Evolutionary conservation across 1,140 invertebrate species (phyloP), one percentile per base, ranked within the genome.

Genomic region (Drosophila grimshawi): DNA sequence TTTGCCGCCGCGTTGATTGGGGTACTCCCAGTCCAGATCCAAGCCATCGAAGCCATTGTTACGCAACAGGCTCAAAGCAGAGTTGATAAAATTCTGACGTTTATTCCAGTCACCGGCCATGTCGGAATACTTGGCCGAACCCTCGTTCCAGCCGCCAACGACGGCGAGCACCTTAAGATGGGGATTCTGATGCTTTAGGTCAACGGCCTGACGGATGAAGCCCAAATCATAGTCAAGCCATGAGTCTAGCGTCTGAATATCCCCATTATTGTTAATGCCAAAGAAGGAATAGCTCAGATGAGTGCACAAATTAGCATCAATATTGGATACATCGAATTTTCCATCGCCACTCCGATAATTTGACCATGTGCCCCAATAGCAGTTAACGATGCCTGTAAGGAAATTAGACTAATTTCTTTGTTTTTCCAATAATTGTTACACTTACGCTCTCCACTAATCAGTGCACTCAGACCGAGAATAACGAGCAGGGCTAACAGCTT

Each of bases 21-120:
- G 96, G 76, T 96, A 97, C 69, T 97, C 96, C 96, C 96, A 97
- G 83, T 97, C 96, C 2, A 97, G 11, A 86, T 97, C 96, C 19
- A 97, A 93, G 1, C 96, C 96, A 90, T 97, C 95, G 68, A 97
- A 97, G 4, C 93, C 93, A 75, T 96, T 93, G 33, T 93, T 93
- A 49, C 92, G 81, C 0, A 95, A 63, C 71, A 95, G 94, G 0
- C 92, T 70, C 1, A 96, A 88, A 0, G 94, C 93, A 51, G 94
- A 95, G 4, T 93, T 69, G 19, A 95, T 94, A 65, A 97, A 96
- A 39, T 80, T 94, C 2, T 92, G 88, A 32, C 96, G 94, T n/a
- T 89, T 72, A 3, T 57, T 74, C 46, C 93, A 73, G 43, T 93
- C 92, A 1, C 75, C 89, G 3, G 93, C 94, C 88, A 95, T 94